Evolutionary conservation across 2,888 invertebrate species (phyloP), one percentile per base, ranked within the genome.

Genomic region (Arrhopalites spinosus): DNA sequence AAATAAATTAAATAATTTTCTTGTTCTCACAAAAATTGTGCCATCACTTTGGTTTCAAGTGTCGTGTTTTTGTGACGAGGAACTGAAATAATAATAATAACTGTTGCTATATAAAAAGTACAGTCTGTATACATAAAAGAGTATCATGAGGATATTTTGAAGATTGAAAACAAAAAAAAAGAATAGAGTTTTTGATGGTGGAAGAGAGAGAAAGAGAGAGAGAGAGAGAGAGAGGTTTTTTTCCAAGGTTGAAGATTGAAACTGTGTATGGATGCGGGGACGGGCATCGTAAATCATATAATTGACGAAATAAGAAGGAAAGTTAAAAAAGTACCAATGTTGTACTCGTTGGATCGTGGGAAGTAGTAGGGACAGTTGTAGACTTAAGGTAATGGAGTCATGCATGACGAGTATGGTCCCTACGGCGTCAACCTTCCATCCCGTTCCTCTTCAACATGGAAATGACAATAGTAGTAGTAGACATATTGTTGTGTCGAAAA

Each of bases 381-480:
- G 71, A 66, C 67, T 68, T 63, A 73, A 73, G 68, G 78, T 78
- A 77, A 79, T 80, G 80, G 80, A 80, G 78, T 78, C 78, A 72
- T 78, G 78, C 66, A 78, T 77, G 66, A 70, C 77, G 72, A 67
- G n/a, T 68, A 30, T 68, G 25, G 23, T 75, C 74, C 23, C 78
- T 75, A 67, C 80, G 74, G 17, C 73, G 56, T 78, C 80, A 50
- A 80, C 80, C 66, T 80, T 80, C 73, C 76, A 77, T 74, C 78
- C 80, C 25, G 59, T 66, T 25, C 59, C 27, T 13, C 25, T 15
- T 59, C 23, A 50, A 77, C 43, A 63, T 77, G 20, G 61, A 50
- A 66, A 47, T 70, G 75, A 67, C 27, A 61, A 30, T 17, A 50
- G 27, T 27, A 13, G 17, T 29, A 29, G 43, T 61, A 25, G 50